Conservation (phyloP, 37 sponge, comb jelly and placozoan species). For the Geodia barretti region DNA sequence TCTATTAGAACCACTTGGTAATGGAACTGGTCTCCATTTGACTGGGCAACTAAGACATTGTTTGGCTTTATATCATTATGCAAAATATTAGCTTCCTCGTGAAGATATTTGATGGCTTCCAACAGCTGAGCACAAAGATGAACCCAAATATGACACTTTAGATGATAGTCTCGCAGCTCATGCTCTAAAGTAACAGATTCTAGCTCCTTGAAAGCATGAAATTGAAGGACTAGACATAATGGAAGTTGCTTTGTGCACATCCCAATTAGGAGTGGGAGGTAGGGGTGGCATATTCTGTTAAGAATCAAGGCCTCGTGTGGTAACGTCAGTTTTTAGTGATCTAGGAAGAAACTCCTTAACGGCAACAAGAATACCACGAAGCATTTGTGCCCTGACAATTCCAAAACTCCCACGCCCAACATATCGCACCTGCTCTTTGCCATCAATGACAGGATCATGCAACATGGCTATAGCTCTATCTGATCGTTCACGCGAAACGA, state of each 20-base stretch:
- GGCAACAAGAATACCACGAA: conserved; percentile 29
- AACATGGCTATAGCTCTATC: too few species aligned
- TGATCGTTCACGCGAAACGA: too few species aligned
- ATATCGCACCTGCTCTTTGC: neutral
- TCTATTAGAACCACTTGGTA: conserved; percentile 16
- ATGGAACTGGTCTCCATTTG: neutral
- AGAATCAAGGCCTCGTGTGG: conserved; percentile 12
- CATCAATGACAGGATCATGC: conserved; percentile 9
- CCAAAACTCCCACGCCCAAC: conserved; percentile 26
- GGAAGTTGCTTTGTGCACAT: conserved; percentile 8
- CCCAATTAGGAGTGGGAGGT: conserved; percentile 28
- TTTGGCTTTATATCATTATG: conserved; percentile 37
- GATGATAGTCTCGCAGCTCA: neutral
- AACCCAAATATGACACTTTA: neutral
- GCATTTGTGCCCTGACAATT: conserved; percentile 22
- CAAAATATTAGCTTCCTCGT: neutral
- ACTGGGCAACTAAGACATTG: neutral
- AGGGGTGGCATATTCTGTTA: conserved; percentile 13
- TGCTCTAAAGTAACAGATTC: neutral
- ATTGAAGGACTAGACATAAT: conserved; percentile 25
- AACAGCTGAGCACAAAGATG: conserved; percentile 2
- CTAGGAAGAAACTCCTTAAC: conserved; percentile 21
- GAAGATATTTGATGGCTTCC: conserved; percentile 28
- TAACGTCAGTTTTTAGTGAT: neutral
- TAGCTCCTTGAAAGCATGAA: conserved; percentile 11